Base-by-base conservation (phyloP, 2,888 invertebrate genomes). In the Dysmachus trigonus region DNA sequence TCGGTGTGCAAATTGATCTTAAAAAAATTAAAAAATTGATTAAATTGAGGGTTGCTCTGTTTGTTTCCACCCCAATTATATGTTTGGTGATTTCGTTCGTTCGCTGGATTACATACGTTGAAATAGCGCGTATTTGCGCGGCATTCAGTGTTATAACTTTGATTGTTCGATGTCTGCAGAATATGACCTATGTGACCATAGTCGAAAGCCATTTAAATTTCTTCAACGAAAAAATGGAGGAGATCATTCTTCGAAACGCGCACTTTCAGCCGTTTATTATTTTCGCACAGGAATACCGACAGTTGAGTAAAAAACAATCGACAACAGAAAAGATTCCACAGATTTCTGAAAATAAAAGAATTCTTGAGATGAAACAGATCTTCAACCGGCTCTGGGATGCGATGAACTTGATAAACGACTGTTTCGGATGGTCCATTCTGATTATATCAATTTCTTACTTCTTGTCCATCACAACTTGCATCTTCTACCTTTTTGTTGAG, bases 371-470 rank as follows among this genome's bases (percentile, higher is more conserved):
- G 73, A 88, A 88, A 73, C 86, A 87, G 47, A 87, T 88, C 41
- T 88, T 88, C 62, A 88, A 88, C 0, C 86, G 87, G 27, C 77
- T 88, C 3, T 88, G 88, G 87, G 87, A 88, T 81, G 53, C 87
- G 10, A 87, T 86, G 41, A 88, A 88, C 72, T 77, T 87, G 62
- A 86, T 88, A 1, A 88, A 88, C 41, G 87, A 88, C 74, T 87
- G 87, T 31, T 88, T 88, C 76, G 88, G 88, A 10, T 88, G 88
- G 88, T 88, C 88, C 1, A 47, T 88, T 22, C 38, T 88, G 31
- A 87, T 86, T 13, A 87, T 88, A 30, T 85, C 82, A n/a, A 88
- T 88, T 10, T 82, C 87, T 73, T 88, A 86, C 53, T 88, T 88
- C 62, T 86, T 88, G 31, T 87, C 87, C 47, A 88, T 88, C 73